Percentiles rank a stretch among this genome's conserved stretches.
Evolutionary conservation across 2,888 invertebrate species (phyloP).

Genomic region (Sphaerophoria rueppellii): DNA sequence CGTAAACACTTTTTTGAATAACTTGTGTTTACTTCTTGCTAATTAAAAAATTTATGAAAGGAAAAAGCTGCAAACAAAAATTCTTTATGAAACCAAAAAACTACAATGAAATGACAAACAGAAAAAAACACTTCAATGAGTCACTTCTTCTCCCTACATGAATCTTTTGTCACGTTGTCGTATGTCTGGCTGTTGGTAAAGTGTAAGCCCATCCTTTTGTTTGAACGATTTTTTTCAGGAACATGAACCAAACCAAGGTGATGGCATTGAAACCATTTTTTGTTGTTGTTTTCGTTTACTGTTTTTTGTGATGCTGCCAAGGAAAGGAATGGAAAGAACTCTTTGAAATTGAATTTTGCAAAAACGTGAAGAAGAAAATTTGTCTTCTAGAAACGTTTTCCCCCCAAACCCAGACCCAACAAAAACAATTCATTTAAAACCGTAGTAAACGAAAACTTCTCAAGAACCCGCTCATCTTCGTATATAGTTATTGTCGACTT

Average conservation of each 20-base stretch:
- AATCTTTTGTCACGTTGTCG: too few species aligned
- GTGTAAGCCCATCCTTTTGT: slow-evolving; percentile 5
- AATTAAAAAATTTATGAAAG: too few species aligned
- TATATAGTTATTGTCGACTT: slow-evolving; percentile 6
- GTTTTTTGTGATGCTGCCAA: not conserved
- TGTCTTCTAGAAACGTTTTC: not conserved
- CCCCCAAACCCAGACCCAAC: slow-evolving; percentile 29
- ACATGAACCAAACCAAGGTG: slow-evolving; percentile 54
- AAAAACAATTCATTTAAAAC: slow-evolving; percentile 58
- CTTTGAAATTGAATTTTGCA: slow-evolving; percentile 54
- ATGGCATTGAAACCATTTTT: slow-evolving; percentile 67
- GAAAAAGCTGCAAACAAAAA: too few species aligned
- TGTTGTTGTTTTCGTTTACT: too few species aligned
- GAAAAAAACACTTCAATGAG: too few species aligned
- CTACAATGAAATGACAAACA: too few species aligned
- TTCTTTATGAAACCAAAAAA: too few species aligned
- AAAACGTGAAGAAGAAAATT: slow-evolving; percentile 51
- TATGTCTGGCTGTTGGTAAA: too few species aligned
- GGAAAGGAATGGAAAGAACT: slow-evolving; percentile 20
- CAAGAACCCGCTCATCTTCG: slow-evolving; percentile 60
- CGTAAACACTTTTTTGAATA: too few species aligned
- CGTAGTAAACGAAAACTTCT: slow-evolving; percentile 55
- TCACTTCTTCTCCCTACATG: too few species aligned
- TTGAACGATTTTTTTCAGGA: slow-evolving; percentile 7
- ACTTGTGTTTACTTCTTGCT: too few species aligned